These are phyloP conservation scores for Psammodynastes pulverulentus DNA, from an alignment of 2,113 vertebrate genomes.

Conservation along the genomic window DNA sequence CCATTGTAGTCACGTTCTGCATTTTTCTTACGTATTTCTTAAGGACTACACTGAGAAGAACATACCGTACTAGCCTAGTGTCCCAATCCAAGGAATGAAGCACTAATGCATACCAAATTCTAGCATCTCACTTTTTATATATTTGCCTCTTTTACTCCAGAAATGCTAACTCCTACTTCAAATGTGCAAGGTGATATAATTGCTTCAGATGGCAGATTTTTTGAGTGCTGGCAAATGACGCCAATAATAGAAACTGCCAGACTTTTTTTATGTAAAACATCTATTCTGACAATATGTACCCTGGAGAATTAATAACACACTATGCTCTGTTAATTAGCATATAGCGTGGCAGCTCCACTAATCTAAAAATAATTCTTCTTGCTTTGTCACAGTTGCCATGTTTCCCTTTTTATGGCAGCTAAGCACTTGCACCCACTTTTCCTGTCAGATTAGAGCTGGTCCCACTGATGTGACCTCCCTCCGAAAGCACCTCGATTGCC, in stretches of 20 bases:
- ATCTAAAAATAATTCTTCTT: neutral
- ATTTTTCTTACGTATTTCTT: too few relatives aligned
- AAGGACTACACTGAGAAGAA: neutral
- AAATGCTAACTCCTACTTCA: neutral
- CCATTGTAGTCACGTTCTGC: neutral
- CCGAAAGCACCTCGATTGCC: neutral
- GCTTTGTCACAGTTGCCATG: neutral
- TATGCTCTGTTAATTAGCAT: neutral
- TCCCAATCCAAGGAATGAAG: neutral
- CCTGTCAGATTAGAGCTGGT: neutral
- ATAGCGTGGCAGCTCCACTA: neutral
- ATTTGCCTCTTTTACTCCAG: neutral
- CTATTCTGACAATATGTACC: neutral
- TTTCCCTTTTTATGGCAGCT: neutral
- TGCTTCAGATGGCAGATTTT: neutral
- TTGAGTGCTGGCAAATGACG: neutral
- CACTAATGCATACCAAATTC: neutral
- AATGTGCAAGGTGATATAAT: neutral
- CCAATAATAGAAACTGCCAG: neutral
- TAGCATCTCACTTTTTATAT: neutral
- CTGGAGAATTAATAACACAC: neutral
- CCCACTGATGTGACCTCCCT: neutral
- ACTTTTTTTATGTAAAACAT: neutral
- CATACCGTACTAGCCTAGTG: neutral
- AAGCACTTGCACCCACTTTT: neutral